Evolutionary conservation across 2,797 vertebrate genomes (phyloP), one percentile per base, ranked within the genome.

Genomic region (Bryconaethiops microstoma): DNA sequence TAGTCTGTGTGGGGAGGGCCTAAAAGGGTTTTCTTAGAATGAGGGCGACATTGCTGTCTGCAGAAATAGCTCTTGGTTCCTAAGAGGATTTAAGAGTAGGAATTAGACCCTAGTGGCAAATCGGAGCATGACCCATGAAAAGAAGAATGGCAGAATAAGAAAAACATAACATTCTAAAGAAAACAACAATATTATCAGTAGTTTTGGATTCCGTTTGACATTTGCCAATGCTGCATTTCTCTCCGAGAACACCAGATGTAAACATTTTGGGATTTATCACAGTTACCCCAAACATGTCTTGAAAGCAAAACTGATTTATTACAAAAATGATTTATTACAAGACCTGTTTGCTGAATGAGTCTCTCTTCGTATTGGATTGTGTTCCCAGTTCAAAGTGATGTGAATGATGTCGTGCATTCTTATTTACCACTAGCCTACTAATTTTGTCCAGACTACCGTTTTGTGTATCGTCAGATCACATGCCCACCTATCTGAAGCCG

Each of bases 81-180:
- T 99, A 99, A 99, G 96, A 97, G 95, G 98, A 98, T 99, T 99
- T 92, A 69, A 84, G 60, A 89, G 89, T 90, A 92, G 92, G 95
- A 96, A 96, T 96, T 96, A 97, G 90, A 89, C 86, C 93, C 91
- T 89, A 87, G 90, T 85, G 1, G 90, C 93, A 86, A 85, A 92
- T 91, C 93, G 87, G 82, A 85, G 80, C 83, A 87, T n/a, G 62
- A 55, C 62, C 72, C 21, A 57, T 40, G 72, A 74, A 80, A 23
- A 40, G 39, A 74, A 2, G 60, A 50, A 78, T 16, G 5, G 14
- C 8, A 29, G 40, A 45, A 73, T 19, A 57, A 25, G 1, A 67
- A 52, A 8, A 25, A 69, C 21, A 7, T 52, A 12, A 54, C 39
- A 21, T 16, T 19, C 6, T 17, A 2, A 62, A 16, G 17, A 69